A percentile compares a stretch with the other conserved stretches of the same genome.
Evolutionary conservation across 2,113 vertebrate species (phyloP).

Genomic region (Callopanchax toddi): DNA sequence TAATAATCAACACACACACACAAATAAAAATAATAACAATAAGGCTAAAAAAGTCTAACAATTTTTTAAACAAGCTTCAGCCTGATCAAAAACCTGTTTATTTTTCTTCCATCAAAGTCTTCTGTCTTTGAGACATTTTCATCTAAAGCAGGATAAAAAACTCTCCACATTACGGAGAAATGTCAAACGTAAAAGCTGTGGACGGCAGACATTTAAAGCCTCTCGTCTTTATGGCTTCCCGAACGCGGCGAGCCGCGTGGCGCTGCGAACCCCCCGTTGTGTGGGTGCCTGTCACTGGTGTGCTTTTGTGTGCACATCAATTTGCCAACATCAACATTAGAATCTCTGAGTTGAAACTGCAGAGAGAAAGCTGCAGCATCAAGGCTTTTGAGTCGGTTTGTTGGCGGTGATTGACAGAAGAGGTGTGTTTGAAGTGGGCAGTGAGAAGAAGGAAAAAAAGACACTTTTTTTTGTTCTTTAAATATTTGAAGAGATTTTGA

Average conservation of each 20-base stretch:
- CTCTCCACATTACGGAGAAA: background rate
- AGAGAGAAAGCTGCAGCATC: conserved; percentile 24
- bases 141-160: background rate
- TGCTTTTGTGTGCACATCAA: conserved; percentile 21
- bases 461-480: conserved; percentile 51
- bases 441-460: conserved; percentile 36
- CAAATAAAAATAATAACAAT: too few species aligned
- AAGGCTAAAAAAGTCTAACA: too few species aligned
- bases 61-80: background rate
- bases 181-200: conserved; percentile 25
- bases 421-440: conserved; percentile 55
- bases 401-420: conserved; percentile 55
- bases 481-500: conserved; percentile 68
- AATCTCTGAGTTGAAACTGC: conserved; percentile 12
- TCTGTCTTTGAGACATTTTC: conserved; percentile 2
- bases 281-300: conserved; percentile 25
- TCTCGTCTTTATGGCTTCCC: conserved; percentile 1
- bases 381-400: conserved; percentile 26
- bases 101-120: background rate
- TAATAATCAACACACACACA: too few species aligned
- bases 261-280: conserved; percentile 10
- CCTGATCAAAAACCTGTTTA: background rate
- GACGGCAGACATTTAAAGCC: conserved; percentile 15
- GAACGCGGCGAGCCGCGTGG: background rate
- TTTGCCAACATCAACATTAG: conserved; percentile 19